Evolutionary conservation across 2,113 vertebrate genomes (phyloP), one percentile per base, ranked within the genome.

Genomic region (Leucopternis melanops): DNA sequence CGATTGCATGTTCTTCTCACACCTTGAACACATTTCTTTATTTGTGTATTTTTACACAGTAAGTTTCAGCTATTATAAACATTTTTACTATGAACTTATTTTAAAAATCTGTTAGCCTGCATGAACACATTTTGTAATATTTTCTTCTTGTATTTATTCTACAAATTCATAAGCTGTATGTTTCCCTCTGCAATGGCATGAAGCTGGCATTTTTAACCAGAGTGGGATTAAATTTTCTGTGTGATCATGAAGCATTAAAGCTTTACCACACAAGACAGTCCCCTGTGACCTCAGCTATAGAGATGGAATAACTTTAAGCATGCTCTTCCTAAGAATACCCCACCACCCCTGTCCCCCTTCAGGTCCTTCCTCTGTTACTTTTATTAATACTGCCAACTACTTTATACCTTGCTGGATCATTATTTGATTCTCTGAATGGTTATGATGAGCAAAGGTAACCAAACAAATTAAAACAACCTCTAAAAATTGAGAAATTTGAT

Each of bases 141-240:
- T 97, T 97, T 89, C 58, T 65, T 94, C 52, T 84, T 63, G 50
- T 45, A 89, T 94, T 95, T 96, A 75, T 85, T 88, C 65, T 94
- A 57, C 71, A 97, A 84, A 97, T 82, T 74, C 87, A 52, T 91
- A 93, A 96, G 74, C 17, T 27, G 49, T 55, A 54, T 96, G 94
- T 90, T 97, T 97, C 65, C 88, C 69, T 91, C 92, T 95, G 90
- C 91, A 85, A 66, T 75, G 49, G 69, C 78, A 91, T 80, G 80
- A 98, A 97, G 87, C 70, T 92, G 84, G 87, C 81, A 95, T 97
- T 98, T 98, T 97, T 97, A 98, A 97, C 93, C 94, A 96, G 90
- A 89, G 67, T 47, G 40, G 92, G 97, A 98, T 98, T 98, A 97
- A 92, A 91, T 97, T 98, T 98, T 97, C 95, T 87, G 55, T 97